These are phyloP conservation scores for Crenuchus spilurus DNA, from an alignment of 2,797 vertebrate species.

Conservation along the genomic window DNA sequence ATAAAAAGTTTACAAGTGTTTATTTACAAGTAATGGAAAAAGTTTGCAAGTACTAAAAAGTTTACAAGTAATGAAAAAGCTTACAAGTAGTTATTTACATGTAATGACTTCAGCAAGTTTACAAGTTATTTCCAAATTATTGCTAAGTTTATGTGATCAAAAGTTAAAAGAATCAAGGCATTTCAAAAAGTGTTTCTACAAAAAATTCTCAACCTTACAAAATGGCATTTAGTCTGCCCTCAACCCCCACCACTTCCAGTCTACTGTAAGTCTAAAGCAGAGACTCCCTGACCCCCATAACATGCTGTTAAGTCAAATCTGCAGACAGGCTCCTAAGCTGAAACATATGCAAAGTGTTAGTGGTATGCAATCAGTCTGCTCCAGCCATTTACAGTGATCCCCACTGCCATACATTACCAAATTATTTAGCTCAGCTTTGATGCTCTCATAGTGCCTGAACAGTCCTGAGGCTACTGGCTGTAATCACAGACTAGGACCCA, in stretches of 20 bases:
- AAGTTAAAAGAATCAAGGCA: no score
- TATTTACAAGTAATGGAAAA: no score
- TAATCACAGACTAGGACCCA: conserved; percentile 63
- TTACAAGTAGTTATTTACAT: no score
- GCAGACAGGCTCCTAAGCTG: conserved; percentile 60
- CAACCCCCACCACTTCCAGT: neutral
- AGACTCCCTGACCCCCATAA: conserved; percentile 17
- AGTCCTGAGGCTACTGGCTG: conserved; percentile 65
- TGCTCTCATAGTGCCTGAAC: conserved; percentile 58
- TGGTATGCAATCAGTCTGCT: conserved; percentile 67
- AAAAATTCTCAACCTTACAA: neutral
- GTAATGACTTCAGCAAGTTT: no score
- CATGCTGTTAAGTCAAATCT: conserved; percentile 29
- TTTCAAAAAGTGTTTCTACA: neutral
- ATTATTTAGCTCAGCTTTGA: conserved; percentile 70
- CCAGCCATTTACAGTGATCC: conserved; percentile 63
- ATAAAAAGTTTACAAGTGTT: no score
- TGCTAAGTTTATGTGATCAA: no score
- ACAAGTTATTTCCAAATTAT: no score
- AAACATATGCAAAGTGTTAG: conserved; percentile 69
- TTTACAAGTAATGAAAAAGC: no score
- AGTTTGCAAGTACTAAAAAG: no score
- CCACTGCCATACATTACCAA: conserved; percentile 66
- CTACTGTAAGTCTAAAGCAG: conserved; percentile 19
- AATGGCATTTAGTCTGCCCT: neutral